Evolutionary conservation across 2,888 invertebrate species (phyloP).

Genomic region (Drosophila greeni): DNA sequence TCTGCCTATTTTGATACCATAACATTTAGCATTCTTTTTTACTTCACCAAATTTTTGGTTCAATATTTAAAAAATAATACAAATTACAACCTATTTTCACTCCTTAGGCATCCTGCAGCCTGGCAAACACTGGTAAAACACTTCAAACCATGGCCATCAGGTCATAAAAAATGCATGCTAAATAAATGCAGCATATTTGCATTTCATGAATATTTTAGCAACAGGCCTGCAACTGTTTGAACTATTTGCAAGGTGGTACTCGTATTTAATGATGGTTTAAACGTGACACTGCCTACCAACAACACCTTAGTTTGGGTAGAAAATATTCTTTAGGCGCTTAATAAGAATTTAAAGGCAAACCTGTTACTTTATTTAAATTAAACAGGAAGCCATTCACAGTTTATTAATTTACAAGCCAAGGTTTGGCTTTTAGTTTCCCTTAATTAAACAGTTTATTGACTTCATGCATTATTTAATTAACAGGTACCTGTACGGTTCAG

Average conservation of each 20-base stretch:
- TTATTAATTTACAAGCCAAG: neutral
- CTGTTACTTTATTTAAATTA: neutral
- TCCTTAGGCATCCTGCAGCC: neutral
- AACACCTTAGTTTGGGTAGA: neutral
- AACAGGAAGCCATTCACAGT: neutral
- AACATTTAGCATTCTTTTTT: neutral
- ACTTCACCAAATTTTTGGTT: neutral
- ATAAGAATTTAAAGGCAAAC: no score
- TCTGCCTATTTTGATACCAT: neutral
- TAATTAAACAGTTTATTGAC: conserved; percentile 4
- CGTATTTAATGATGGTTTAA: neutral
- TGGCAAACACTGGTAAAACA: neutral
- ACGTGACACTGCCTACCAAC: neutral
- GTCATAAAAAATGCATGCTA: conserved; percentile 23
- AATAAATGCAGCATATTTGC: conserved; percentile 28
- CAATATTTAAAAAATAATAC: neutral
- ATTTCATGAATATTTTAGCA: conserved; percentile 23
- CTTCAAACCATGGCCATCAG: neutral
- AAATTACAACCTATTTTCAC: neutral
- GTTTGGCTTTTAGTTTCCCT: neutral
- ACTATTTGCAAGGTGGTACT: neutral
- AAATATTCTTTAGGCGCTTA: no score
- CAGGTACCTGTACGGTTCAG: neutral
- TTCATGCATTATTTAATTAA: conserved; percentile 3
- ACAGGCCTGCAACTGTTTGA: neutral